Conservation (phyloP, 2,113 vertebrate species). For the Xiphophorus hellerii region DNA sequence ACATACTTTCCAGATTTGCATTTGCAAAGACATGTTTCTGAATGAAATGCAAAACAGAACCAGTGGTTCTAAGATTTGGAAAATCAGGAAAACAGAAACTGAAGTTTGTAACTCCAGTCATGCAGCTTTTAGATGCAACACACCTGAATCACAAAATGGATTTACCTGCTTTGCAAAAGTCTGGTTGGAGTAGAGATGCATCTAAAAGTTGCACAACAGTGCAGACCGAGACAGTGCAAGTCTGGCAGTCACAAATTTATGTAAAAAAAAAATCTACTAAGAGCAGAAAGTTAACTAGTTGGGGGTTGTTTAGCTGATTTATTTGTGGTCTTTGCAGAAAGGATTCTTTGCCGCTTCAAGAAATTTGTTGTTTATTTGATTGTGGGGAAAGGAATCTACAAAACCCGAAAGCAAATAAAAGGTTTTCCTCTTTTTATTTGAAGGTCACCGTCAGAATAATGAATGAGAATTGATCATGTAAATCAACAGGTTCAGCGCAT, state of each 20-base stretch:
- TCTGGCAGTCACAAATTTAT: too few species aligned
- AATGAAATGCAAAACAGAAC: not conserved
- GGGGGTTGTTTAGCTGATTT: not conserved
- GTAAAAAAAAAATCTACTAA: too few species aligned
- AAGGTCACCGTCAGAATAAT: constrained; percentile 45
- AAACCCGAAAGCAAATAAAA: not conserved
- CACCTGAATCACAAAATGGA: too few species aligned
- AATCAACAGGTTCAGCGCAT: constrained; percentile 12
- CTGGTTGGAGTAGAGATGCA: too few species aligned
- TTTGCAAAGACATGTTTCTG: not conserved
- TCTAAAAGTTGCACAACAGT: too few species aligned
- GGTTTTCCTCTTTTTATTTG: not conserved
- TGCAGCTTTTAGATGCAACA: too few species aligned
- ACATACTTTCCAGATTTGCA: not conserved
- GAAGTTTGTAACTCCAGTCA: too few species aligned
- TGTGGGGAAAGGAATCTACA: not conserved
- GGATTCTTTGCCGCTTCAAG: not conserved
- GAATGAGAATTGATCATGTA: constrained; percentile 47
- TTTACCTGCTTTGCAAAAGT: too few species aligned
- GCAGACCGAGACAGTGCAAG: too few species aligned
- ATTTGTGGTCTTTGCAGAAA: not conserved
- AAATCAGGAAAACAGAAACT: not conserved
- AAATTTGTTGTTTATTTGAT: not conserved
- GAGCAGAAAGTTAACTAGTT: not conserved
- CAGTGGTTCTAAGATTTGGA: not conserved